These are phyloP conservation scores for Peromyscus polionotus DNA, from an alignment of 2,113 vertebrate genomes.

Conservation along the genomic window DNA sequence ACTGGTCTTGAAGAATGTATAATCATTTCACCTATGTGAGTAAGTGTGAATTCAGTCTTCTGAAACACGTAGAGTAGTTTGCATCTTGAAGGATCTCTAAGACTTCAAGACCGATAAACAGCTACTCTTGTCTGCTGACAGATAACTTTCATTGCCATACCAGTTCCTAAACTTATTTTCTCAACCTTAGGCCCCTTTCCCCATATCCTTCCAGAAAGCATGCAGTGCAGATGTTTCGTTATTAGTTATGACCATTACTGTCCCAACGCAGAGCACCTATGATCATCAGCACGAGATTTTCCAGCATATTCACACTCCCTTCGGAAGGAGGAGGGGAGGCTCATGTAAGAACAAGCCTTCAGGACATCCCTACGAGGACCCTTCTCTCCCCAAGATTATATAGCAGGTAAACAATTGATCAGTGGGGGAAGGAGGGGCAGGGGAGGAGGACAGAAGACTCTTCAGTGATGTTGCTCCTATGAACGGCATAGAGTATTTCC, in stretches of 20 bases:
- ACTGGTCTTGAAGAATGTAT: background rate
- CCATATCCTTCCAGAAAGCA: conserved; percentile 16
- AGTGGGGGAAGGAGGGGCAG: background rate
- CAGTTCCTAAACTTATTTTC: background rate
- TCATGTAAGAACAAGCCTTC: background rate
- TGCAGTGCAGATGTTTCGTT: background rate
- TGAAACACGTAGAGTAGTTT: background rate
- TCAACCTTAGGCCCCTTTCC: background rate
- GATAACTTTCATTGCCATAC: background rate
- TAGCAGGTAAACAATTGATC: background rate
- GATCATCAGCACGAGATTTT: background rate
- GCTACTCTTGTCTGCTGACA: background rate
- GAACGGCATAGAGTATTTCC: background rate
- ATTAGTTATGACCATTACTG: background rate
- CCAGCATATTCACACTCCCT: background rate
- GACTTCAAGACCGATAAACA: background rate
- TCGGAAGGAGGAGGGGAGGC: background rate
- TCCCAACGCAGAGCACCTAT: background rate
- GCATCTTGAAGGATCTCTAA: background rate
- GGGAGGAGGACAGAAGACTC: background rate
- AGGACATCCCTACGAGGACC: background rate
- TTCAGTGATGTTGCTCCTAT: background rate
- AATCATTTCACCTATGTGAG: background rate
- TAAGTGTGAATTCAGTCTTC: background rate
- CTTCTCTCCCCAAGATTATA: background rate